Base-by-base conservation (phyloP, 1,140 invertebrate species). In the Tribolium castaneum region DNA sequence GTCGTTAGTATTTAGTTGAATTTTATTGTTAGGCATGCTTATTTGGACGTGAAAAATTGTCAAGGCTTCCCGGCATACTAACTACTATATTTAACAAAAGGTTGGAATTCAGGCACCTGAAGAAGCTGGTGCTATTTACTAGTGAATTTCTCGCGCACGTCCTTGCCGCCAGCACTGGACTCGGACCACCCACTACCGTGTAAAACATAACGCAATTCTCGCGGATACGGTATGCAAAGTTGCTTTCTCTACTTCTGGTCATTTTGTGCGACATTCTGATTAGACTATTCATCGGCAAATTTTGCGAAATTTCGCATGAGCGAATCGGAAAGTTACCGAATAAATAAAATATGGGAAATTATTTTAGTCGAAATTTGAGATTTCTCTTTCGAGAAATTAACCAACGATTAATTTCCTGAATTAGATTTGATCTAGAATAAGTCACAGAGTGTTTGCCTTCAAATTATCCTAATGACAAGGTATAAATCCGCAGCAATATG, bases 171-270 rank as follows among this genome's bases (percentile, higher is more conserved):
- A 62, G 56, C 56, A 10, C n/a, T 62, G 30, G 19, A 62, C 56
- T 10, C 25, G 22, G 56, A 62, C 56, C 56, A 62, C 56, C 56
- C 56, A 62, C 56, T 62, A 62, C 56, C 56, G 56, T 16, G 56
- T 62, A 62, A 56, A 56, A 62, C 56, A 16, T 30, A 62, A 62
- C 56, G 56, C 56, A 62, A 62, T 62, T n/a, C 56, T 62, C 52
- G 52, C 52, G 52, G 7, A 56, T 56, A 30, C 25, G 12, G 52
- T 56, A 5, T 14, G 12, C 52, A 16, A 6, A 30, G 5, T 30
- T 16, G 52, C 52, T 56, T 56, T 56, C 52, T 56, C 52, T 16
- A 6, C 12, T 56, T 9, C 9, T 50, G 13, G 10, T 50, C 49
- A 30, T 30, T 30, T 30, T 1, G 25, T 50, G 7, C 16, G 52